A percentile compares a stretch with the other conserved stretches of the same genome.
phyloP scores from a whole-genome alignment of 2,797 vertebrate species.

The Coccyzus lansbergi region DNA sequence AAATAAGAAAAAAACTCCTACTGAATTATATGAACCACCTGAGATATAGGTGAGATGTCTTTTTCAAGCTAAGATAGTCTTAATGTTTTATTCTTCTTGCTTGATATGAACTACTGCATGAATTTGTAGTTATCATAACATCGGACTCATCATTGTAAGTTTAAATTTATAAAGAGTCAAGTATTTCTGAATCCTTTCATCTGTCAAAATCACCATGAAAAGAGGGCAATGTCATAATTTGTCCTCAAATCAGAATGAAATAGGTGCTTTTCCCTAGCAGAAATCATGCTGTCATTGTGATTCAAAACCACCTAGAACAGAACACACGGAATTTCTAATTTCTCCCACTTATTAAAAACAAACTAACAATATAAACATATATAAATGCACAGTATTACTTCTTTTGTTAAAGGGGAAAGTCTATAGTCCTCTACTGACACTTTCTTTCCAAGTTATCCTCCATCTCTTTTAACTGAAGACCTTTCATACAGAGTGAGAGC shows the following conservation, averaged over 20 bases:
- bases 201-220: background rate
- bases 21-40: background rate
- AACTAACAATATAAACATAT: background rate
- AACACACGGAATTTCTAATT: background rate
- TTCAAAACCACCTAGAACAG: background rate
- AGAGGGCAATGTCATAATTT: background rate
- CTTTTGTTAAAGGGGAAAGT: background rate
- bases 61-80: background rate
- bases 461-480: background rate
- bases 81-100: background rate
- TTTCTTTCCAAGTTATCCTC: background rate
- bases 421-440: background rate
- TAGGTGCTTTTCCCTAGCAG: background rate
- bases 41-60: background rate
- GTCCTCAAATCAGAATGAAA: background rate
- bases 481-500: background rate
- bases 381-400: background rate
- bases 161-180: background rate
- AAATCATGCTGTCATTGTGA: background rate
- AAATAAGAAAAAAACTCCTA: background rate
- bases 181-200: background rate
- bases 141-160: background rate
- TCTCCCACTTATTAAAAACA: background rate
- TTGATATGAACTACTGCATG: background rate
- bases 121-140: background rate